Evolutionary conservation across 1,140 invertebrate species (phyloP).

Genomic region (Drosophila elegans): DNA sequence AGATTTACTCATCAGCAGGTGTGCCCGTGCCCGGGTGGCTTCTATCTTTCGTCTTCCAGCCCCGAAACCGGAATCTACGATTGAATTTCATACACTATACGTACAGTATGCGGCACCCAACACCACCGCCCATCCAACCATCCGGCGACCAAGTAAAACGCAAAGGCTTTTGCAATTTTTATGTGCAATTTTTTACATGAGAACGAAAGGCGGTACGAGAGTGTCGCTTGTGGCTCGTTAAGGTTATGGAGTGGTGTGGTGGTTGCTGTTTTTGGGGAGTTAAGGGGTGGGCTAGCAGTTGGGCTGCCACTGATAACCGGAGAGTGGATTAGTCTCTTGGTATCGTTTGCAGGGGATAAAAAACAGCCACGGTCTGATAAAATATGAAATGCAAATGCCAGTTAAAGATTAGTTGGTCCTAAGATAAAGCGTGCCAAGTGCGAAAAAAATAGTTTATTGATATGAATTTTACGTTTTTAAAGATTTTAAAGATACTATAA

Average conservation of each 20-base stretch:
- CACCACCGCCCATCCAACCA: conserved; percentile 1
- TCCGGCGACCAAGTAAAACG: conserved; percentile 26
- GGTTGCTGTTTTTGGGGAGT: background rate
- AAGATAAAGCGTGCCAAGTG: background rate
- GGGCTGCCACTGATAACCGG: conserved; percentile 30
- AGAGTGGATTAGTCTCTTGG: conserved; percentile 46
- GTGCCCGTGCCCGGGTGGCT: conserved; percentile 43
- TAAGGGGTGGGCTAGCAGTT: conserved; percentile 1
- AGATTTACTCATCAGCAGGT: conserved; percentile 83
- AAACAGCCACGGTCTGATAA: conserved; percentile 6
- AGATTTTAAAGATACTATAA: no score
- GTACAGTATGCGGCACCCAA: background rate
- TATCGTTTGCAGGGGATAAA: conserved; percentile 6
- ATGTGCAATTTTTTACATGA: conserved; percentile 73
- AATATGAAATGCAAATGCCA: conserved; percentile 34
- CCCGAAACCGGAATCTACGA: conserved; percentile 60
- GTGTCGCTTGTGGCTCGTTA: conserved; percentile 78
- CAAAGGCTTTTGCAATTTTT: conserved; percentile 75
- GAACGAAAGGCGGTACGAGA: conserved; percentile 47
- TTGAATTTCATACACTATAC: conserved; percentile 70
- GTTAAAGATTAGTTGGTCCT: conserved; percentile 3
- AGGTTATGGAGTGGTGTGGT: conserved; percentile 41
- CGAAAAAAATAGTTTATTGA: no score
- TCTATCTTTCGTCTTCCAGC: conserved; percentile 11
- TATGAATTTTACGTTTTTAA: no score